phyloP scores from a whole-genome alignment of 2,113 vertebrate species.

The Tachycineta bicolor region DNA sequence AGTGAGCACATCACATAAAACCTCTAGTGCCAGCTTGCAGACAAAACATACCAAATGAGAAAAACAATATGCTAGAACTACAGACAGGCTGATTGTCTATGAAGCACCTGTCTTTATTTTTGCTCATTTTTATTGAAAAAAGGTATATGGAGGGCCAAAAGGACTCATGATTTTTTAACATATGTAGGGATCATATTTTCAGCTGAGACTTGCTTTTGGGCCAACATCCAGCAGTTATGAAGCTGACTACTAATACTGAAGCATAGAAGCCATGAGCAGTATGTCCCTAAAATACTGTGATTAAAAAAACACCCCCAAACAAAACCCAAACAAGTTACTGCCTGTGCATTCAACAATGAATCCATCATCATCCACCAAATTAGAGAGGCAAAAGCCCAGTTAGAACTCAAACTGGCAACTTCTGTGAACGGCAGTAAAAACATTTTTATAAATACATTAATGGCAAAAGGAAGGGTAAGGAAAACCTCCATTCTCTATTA shows the following conservation, averaged over 20 bases:
- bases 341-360: background rate
- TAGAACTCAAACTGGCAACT: background rate
- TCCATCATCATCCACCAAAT: background rate
- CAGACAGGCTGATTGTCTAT: background rate
- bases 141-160: background rate
- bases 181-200: background rate
- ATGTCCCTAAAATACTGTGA: background rate
- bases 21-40: background rate
- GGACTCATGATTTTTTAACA: background rate
- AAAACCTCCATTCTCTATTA: background rate
- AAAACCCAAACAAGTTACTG: background rate
- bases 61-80: background rate
- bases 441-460: background rate
- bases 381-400: background rate
- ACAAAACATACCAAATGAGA: background rate
- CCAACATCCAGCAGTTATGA: background rate
- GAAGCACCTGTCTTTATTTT: background rate
- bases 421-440: background rate
- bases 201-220: background rate
- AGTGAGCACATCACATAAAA: background rate
- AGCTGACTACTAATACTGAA: background rate
- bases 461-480: background rate
- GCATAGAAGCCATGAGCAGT: background rate
- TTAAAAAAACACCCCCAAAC: background rate
- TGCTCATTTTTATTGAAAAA: background rate